Evolutionary conservation across 2,888 invertebrate genomes (phyloP).

Genomic region (Tinea pellionella): DNA sequence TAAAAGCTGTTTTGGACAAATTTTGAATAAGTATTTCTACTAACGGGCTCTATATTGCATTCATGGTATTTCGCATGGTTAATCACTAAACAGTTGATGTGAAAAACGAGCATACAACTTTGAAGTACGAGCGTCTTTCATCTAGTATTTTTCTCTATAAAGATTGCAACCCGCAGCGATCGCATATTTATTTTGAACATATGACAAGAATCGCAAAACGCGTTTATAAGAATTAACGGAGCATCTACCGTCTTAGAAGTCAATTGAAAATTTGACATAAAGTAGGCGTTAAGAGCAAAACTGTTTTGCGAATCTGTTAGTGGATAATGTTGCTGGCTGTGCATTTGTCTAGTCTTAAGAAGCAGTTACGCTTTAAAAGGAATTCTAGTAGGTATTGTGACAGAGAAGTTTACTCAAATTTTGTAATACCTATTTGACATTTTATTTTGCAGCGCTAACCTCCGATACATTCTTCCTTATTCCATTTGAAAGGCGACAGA

Average conservation of each 20-base stretch:
- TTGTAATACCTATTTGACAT: too few relatives aligned
- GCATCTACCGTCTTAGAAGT: not conserved
- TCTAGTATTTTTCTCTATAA: too few relatives aligned
- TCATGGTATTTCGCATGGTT: not conserved
- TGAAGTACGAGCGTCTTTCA: too few relatives aligned
- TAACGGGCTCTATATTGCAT: slow-evolving; percentile 28
- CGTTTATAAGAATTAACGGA: not conserved
- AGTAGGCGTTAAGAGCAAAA: slow-evolving; percentile 31
- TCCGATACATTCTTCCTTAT: not conserved
- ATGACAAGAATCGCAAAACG: too few relatives aligned
- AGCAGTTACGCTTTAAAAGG: slow-evolving; percentile 1
- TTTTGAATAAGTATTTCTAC: slow-evolving; percentile 61
- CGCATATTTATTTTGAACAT: too few relatives aligned
- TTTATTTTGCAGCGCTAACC: too few relatives aligned
- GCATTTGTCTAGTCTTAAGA: slow-evolving; percentile 33
- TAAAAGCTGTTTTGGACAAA: slow-evolving; percentile 46
- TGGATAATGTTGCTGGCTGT: slow-evolving; percentile 53
- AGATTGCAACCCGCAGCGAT: too few relatives aligned
- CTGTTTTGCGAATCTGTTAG: slow-evolving; percentile 20
- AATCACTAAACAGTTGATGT: too few relatives aligned
- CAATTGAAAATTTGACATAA: slow-evolving; percentile 25
- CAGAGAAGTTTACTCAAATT: too few relatives aligned
- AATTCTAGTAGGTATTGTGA: not conserved
- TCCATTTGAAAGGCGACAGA: not conserved
- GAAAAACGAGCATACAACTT: too few relatives aligned